Evolutionary conservation across 64 coral and sea anemone genomes (phyloP), one percentile per base, ranked within the genome.

Genomic region (Stichodactyla helianthus): DNA sequence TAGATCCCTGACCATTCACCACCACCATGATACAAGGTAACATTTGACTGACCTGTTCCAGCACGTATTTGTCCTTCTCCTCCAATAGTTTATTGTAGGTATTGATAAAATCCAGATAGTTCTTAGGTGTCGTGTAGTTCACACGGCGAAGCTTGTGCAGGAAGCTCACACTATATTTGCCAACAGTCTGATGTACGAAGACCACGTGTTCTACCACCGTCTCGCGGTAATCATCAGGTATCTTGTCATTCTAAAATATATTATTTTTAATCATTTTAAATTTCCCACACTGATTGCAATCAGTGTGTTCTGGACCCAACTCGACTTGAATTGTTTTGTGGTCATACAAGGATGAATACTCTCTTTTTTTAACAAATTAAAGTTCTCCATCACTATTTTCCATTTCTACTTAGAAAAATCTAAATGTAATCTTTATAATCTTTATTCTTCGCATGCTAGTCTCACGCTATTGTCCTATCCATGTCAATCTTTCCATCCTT

Each of bases 21-120:
- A 44, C 35, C 35, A 44, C 2, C 35, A 44, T 60, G 18, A 65
- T n/a, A 12, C 9, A 65, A 6, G 19, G 8, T 22, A 17, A 17
- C 2, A 9, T 31, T 74, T 22, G 11, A 35, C 85, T 88, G 31
- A 99, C 97, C 77, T 99, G 97, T 55, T 99, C 97, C 26, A 99
- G 67, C 6, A 99, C 97, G 44, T 95, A 99, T 88, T 99, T 99
- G 52, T 99, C 97, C 76, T 99, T 95, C 82, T 95, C 93, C 63
- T 99, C 97, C 51, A 99, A 5, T 35, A 99, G 85, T 63, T 95
- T 99, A 85, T 99, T 99, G 79, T 99, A 99, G 10, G 97, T 99
- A 84, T 93, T 99, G 44, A 99, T 99, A 54, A 99, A 99, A 31
- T 99, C 97, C 87, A 99, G 83, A 89, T 99, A 99, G 78, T 99